Conservation (phyloP, 2,888 invertebrate species). For the Polyommatus iphigenia region DNA sequence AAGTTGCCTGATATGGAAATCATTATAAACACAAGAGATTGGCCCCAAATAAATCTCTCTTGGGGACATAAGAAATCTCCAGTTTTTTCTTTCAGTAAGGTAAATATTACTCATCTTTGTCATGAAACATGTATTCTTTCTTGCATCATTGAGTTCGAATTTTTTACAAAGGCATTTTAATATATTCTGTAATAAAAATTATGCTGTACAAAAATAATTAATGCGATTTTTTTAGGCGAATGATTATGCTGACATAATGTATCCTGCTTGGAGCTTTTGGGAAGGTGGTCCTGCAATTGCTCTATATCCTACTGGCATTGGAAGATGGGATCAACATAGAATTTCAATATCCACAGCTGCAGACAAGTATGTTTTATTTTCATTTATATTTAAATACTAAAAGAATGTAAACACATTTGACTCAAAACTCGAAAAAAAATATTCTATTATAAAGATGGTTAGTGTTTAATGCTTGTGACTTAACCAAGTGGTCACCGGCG, state of each 20-base stretch:
- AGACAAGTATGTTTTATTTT: conserved; percentile 59
- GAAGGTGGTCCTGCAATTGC: conserved; percentile 98
- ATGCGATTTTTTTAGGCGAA: conserved; percentile 71
- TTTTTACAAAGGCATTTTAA: no score
- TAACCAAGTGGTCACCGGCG: no score
- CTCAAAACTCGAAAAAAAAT: not conserved
- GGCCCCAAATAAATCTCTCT: conserved; percentile 89
- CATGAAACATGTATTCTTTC: no score
- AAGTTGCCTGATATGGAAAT: conserved; percentile 91
- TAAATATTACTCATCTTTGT: conserved; percentile 50
- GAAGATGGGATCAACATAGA: conserved; percentile 94
- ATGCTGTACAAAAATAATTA: not conserved
- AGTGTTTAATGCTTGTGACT: no score
- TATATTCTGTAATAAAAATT: not conserved
- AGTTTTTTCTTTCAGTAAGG: conserved; percentile 98
- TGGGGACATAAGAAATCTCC: conserved; percentile 84
- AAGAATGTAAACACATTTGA: not conserved
- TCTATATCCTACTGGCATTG: conserved; percentile 95
- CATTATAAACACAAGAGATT: conserved; percentile 93
- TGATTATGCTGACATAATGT: conserved; percentile 94
- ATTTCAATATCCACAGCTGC: conserved; percentile 84
- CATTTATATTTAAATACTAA: not conserved
- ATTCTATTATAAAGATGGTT: no score
- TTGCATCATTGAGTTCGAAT: no score
- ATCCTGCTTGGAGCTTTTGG: conserved; percentile 99